Base-by-base conservation (phyloP, 2,797 vertebrate species). In the Halcyon smyrnensis region DNA sequence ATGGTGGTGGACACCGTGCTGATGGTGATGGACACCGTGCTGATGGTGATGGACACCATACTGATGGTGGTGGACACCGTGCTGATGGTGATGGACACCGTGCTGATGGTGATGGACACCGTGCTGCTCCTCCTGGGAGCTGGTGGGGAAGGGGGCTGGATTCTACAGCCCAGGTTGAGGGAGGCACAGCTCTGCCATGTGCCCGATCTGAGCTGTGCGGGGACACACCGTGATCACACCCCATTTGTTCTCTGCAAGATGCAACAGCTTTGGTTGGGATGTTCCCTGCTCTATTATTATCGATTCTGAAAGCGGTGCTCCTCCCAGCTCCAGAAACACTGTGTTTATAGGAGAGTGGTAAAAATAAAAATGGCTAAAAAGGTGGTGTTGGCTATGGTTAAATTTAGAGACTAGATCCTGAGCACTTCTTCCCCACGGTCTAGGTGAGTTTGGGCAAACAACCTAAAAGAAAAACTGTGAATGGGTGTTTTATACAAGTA, bases 161-260 rank as follows among this genome's bases (percentile, higher is more conserved):
- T 25, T 18, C 24, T 36, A 37, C 36, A 27, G 36, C 57, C 9
- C 20, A 6, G 8, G 10, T 4, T 2, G 5, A 45, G 27, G 50
- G 15, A 18, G 21, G 51, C n/a, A 8, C 25, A 8, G 53, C 57
- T 51, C 6, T 19, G 51, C 81, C 34, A 0, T 2, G 6, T 4
- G 9, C 56, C 51, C 51, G 15, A 14, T 53, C 15, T 51, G 50
- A 28, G 50, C 27, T 4, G 3, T 16, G 43, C 15, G 2, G 16
- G 77, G 37, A n/a, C 27, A 4, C 0, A 0, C 69, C 3, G 2
- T 1, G 28, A 32, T 84, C 67, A 2, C 76, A 1, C 4, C 2
- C 6, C 1, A 2, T 15, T n/a, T 25, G 41, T 34, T 70, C 71
- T 15, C 67, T 39, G 63, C 56, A 6, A 57, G 77, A 20, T 12